Evolutionary conservation across 2,888 invertebrate species (phyloP).

Genomic region (Plagodis pulveraria): DNA sequence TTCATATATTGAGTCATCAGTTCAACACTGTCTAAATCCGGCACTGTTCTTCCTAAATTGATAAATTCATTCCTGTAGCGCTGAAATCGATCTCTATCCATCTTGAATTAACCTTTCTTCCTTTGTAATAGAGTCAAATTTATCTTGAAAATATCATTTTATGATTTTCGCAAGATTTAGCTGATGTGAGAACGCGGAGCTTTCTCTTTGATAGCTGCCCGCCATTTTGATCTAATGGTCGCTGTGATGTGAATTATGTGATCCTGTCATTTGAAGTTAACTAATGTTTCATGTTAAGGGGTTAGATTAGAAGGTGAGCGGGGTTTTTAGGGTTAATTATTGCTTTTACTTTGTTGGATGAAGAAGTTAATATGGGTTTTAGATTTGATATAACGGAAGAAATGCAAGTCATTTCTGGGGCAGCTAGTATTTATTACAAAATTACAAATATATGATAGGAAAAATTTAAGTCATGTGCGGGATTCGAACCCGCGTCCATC

Average conservation of each 20-base stretch:
- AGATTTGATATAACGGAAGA: too few species aligned
- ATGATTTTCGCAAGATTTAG: constrained; percentile 62
- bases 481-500: too few species aligned
- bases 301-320: constrained; percentile 66
- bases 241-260: constrained; percentile 75
- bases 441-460: too few species aligned
- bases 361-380: too few species aligned
- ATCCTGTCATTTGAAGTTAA: constrained; percentile 72
- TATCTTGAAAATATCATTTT: constrained; percentile 40
- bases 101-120: constrained; percentile 38
- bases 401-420: too few species aligned
- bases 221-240: constrained; percentile 82
- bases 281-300: constrained; percentile 67
- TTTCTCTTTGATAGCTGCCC: constrained; percentile 82
- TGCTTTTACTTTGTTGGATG: constrained; percentile 16
- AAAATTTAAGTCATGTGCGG: too few species aligned
- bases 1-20: too few species aligned
- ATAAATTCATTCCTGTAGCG: constrained; percentile 74
- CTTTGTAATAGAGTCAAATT: constrained; percentile 40
- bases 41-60: constrained; percentile 55
- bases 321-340: constrained; percentile 6
- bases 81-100: constrained; percentile 47
- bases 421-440: too few species aligned
- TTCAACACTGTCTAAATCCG: neutral
- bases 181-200: constrained; percentile 78